Evolutionary conservation across 2,797 vertebrate genomes (phyloP), one percentile per base, ranked within the genome.

Genomic region (Enteromius argenteus): DNA sequence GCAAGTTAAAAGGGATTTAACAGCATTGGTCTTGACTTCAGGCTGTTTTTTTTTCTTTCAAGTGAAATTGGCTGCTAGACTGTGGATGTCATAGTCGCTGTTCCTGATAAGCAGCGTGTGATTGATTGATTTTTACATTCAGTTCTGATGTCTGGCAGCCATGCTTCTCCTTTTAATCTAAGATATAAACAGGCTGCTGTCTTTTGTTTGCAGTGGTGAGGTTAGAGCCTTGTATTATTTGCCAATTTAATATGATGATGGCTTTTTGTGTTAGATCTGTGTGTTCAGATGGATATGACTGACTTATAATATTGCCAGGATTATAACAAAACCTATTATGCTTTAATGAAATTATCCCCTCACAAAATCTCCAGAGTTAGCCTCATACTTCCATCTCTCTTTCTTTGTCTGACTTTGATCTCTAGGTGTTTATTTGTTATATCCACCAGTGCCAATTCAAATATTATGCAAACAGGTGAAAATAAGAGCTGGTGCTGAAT

Each of bases 71-170:
- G 51, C 80, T 68, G 84, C 71, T 78, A 73, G 86, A 76, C 35
- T 44, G 37, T 21, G 9, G 68, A 79, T 87, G 84, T 51, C 81
- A 67, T 77, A 82, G 87, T 77, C 60, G 7, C 46, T 72, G 79
- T 30, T 73, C 42, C 81, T 84, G 89, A 92, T 92, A 91, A 91
- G 89, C 73, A 66, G 44, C 67, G 10, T 44, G 74, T 81, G 85
- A 86, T 80, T 88, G 90, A 91, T 91, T 89, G 89, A 90, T 90
- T 92, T 91, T 89, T 86, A 78, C 75, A 90, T 92, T 87, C 84
- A 62, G 78, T 80, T 44, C 85, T 88, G 88, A 88, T 44, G 71
- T 78, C 79, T 84, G 67, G 88, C 77, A 64, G 58, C 78, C 83
- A 32, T 62, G 77, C 68, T 68, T 76, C 62, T 74, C 81, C 58